Evolutionary conservation across 1,140 invertebrate genomes (phyloP), one percentile per base, ranked within the genome.

Genomic region (Drosophila quadrilineata): DNA sequence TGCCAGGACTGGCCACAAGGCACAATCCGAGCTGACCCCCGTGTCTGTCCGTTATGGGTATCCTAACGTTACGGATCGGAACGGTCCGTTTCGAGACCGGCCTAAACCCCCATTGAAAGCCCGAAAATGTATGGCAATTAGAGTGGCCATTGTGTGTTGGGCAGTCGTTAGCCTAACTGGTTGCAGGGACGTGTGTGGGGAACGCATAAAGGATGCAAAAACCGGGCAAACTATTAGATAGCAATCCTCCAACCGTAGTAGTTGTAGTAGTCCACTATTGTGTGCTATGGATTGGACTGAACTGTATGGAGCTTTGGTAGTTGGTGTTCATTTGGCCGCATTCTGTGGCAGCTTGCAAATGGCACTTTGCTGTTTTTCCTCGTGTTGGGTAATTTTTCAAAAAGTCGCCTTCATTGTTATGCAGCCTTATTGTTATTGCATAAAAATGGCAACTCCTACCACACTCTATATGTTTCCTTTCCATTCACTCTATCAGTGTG

Each of bases 91-190:
- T n/a, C n/a, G n/a, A n/a, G n/a, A n/a, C n/a, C n/a, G 59, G 76
- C 70, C 73, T 85, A 77, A 85, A 48, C 73, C n/a, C n/a, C n/a
- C 77, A 84, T 77, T 84, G 69, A 84, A 82, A 82, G 75, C 62
- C 79, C 79, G 74, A 84, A 84, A 84, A 84, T 84, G 79, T 84
- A 85, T 85, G 79, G 79, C 79, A 84, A 84, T 84, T 84, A 84
- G 79, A 74, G 79, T 67, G 41, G 43, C 79, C 60, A 84, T 84
- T 84, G 79, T 84, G 52, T 76, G 45, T 60, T 38, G 52, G 49
- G 12, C 49, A 62, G 40, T 62, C 59, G 49, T 63, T 63, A 54
- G 49, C 3, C 33, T 3, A 35, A n/a, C 10, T 5, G 19, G 19
- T 6, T 6, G n/a, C n/a, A 14, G 0, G 5, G 9, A 1, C 9